Evolutionary conservation across 1,140 invertebrate genomes (phyloP), one percentile per base, ranked within the genome.

Genomic region (Drosophila repleta): DNA sequence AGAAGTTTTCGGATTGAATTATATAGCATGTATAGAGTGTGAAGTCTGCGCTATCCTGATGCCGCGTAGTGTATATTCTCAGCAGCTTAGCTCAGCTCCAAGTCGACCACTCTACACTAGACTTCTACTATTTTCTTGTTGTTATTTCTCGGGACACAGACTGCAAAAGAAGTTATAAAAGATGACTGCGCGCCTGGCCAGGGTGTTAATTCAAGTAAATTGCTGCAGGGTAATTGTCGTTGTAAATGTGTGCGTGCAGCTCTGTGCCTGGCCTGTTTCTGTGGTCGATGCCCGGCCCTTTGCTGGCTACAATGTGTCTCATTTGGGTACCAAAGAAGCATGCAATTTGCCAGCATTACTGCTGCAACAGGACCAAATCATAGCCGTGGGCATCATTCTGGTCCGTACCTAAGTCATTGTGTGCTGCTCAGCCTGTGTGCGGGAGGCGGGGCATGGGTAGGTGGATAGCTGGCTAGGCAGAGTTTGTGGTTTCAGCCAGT

Each of bases 191-290:
- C 41, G 49, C 55, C 43, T 64, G 21, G 52, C 35, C 56, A 69
- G 74, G 79, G 83, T 87, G 82, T 83, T 87, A 83, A 87, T 83
- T 81, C 79, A 74, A 70, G 74, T 67, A 88, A 88, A 87, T 87
- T 87, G 83, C 83, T 71, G 43, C 49, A 48, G 82, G 83, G 83
- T 88, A 87, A 87, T 88, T 87, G 82, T 83, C 65, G 70, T 78
- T 61, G 76, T 78, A 43, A 26, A 13, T 52, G 2, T 21, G 20
- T 7, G n/a, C 17, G 6, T 43, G 1, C 39, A 15, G 1, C 39
- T 10, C 0, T 39, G 61, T 45, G 37, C 62, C 56, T 81, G 62
- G 21, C 29, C 39, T 24, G 39, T 26, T 13, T 17, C 21, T 64
- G 41, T 57, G 60, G 66, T 74, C 56, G 35, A 37, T 21, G 41